phyloP scores from a whole-genome alignment of 2,797 vertebrate genomes.

The Carduelis carduelis region DNA sequence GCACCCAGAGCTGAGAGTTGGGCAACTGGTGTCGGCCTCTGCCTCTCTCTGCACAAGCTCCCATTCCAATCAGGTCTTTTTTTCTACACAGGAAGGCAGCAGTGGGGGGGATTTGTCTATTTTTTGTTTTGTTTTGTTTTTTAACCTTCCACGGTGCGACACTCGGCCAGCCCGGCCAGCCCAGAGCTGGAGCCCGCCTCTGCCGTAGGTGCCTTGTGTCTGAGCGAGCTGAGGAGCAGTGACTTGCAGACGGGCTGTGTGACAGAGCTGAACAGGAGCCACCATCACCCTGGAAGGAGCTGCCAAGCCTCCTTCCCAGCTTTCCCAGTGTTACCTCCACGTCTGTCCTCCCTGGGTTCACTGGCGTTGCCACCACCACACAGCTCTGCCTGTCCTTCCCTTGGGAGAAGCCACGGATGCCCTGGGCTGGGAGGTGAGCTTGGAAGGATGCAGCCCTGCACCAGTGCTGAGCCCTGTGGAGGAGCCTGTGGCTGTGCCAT shows the following conservation, averaged over 20 bases:
- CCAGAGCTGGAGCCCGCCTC: constrained; percentile 64
- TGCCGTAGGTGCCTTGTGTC: constrained; percentile 79
- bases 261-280: not conserved
- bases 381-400: not conserved
- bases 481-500: not conserved
- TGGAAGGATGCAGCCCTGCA: not conserved
- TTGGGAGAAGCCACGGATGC: not conserved
- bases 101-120: not conserved
- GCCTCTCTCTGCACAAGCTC: constrained; percentile 27
- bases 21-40: not conserved
- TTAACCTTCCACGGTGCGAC: constrained; percentile 4
- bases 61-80: constrained; percentile 33
- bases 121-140: not conserved
- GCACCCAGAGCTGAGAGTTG: not conserved
- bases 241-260: not conserved
- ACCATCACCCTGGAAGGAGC: not conserved
- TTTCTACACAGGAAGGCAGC: constrained; percentile 43
- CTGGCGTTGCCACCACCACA: accelerated
- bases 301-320: not conserved
- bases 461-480: not conserved
- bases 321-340: not conserved
- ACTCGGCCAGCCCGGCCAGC: constrained; percentile 37
- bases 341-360: not conserved
- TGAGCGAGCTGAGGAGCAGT: constrained; percentile 13
- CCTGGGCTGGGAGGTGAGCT: not conserved